Evolutionary conservation across 2,797 vertebrate species (phyloP).

Genomic region (Epinephelus awoara): DNA sequence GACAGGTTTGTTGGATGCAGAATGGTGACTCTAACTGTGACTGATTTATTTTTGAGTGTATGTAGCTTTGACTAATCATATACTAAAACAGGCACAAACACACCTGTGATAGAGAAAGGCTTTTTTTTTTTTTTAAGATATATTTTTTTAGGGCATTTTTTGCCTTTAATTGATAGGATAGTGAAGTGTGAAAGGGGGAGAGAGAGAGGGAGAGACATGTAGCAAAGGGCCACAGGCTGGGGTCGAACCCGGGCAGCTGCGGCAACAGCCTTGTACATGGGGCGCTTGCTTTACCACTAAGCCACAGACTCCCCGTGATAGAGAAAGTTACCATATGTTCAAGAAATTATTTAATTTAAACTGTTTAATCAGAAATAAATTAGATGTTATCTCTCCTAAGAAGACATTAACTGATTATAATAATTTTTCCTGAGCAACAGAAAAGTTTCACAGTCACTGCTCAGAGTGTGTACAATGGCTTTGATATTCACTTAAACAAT

Average conservation of each 20-base stretch:
- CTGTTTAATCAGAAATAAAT: neutral
- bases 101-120: neutral
- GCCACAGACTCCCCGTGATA: neutral
- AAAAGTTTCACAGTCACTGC: neutral
- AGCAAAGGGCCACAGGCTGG: no score
- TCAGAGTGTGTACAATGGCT: neutral
- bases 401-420: neutral
- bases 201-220: no score
- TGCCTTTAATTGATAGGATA: no score
- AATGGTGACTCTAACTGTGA: neutral
- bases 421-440: conserved; percentile 24
- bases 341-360: neutral
- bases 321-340: neutral
- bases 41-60: neutral
- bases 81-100: neutral
- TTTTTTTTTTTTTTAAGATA: no score
- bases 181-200: no score
- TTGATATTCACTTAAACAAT: neutral
- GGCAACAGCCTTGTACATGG: no score
- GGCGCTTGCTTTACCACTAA: no score
- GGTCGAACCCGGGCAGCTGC: no score
- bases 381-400: neutral
- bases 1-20: neutral
- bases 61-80: neutral
- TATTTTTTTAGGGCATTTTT: no score